phyloP scores from a whole-genome alignment of 2,888 invertebrate species.

The Thymelicus acteon region DNA sequence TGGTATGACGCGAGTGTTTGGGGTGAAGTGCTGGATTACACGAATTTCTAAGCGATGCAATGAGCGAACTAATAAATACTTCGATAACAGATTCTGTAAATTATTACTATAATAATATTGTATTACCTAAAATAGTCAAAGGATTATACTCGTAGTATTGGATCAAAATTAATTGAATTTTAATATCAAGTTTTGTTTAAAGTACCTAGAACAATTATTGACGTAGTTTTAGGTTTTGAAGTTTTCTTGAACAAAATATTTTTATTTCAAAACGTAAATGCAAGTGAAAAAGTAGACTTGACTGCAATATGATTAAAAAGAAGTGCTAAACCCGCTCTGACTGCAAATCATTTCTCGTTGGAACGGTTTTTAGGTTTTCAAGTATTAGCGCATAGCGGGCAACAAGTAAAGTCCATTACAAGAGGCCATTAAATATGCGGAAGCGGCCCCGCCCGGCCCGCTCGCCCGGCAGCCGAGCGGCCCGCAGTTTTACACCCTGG shows the following conservation, averaged over 20 bases:
- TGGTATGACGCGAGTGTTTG: conserved; percentile 41
- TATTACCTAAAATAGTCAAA: no score
- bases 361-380: conserved; percentile 3
- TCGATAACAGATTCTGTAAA: not conserved
- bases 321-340: not conserved
- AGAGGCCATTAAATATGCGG: conserved; percentile 44
- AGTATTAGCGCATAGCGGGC: conserved; percentile 14
- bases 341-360: conserved; percentile 6
- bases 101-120: no score
- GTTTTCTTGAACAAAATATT: no score
- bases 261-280: not conserved
- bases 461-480: not conserved
- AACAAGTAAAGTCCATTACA: conserved; percentile 45
- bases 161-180: no score
- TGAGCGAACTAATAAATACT: not conserved
- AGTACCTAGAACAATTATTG: no score
- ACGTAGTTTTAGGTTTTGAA: no score
- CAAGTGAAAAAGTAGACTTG: not conserved
- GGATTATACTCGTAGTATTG: no score
- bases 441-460: conserved; percentile 26
- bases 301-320: not conserved
- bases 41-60: conserved; percentile 9
- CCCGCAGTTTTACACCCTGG: conserved; percentile 15
- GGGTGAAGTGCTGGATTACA: conserved; percentile 11
- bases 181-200: no score